phyloP scores from a whole-genome alignment of 2,888 invertebrate genomes.

The Matsumyia berberina region DNA sequence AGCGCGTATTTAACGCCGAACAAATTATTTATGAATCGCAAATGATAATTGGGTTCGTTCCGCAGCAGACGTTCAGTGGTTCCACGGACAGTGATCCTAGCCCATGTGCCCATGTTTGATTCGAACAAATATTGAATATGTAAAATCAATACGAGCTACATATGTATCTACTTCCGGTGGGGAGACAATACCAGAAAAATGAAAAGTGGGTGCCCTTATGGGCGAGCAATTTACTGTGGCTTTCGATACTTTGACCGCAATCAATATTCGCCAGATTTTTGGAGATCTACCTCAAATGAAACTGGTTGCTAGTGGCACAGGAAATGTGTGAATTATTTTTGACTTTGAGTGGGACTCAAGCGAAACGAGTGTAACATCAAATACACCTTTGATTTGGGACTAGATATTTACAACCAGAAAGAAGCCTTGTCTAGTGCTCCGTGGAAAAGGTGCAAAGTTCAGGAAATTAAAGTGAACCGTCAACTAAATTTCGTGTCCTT shows the following conservation, averaged over 20 bases:
- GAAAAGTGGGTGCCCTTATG: not conserved
- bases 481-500: too few relatives aligned
- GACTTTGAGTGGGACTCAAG: too few relatives aligned
- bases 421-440: too few relatives aligned
- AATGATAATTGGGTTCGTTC: slow-evolving; percentile 48
- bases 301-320: not conserved
- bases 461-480: too few relatives aligned
- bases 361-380: slow-evolving; percentile 17
- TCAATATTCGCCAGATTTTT: slow-evolving; percentile 58
- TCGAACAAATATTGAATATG: slow-evolving; percentile 69
- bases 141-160: slow-evolving; percentile 61
- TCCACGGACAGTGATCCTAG: not conserved
- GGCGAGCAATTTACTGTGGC: slow-evolving; percentile 43
- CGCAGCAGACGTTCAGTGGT: slow-evolving; percentile 8
- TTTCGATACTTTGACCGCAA: slow-evolving; percentile 55
- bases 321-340: too few relatives aligned
- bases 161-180: slow-evolving; percentile 34
- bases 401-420: too few relatives aligned
- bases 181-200: slow-evolving; percentile 5
- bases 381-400: too few relatives aligned
- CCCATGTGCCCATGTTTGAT: slow-evolving; percentile 49
- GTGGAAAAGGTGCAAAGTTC: too few relatives aligned
- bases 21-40: slow-evolving; percentile 68
- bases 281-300: slow-evolving; percentile 16
- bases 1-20: slow-evolving; percentile 43